Percentiles rank a stretch among this genome's conserved stretches.
Evolutionary conservation across 2,113 vertebrate species (phyloP).

Genomic region (Nannobrachium achirus): DNA sequence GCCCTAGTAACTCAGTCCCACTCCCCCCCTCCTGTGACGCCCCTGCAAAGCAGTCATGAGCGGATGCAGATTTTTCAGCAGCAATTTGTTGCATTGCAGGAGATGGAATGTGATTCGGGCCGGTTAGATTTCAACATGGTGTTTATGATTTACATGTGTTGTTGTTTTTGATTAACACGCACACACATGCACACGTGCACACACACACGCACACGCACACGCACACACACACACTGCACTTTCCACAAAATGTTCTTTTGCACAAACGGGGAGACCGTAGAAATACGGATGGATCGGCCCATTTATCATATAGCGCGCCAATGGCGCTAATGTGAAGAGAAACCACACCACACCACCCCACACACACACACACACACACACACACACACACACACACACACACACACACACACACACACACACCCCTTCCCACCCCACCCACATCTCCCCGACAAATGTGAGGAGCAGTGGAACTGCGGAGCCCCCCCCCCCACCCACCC

Average conservation of each 20-base stretch:
- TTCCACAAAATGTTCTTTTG: slow-evolving; percentile 57
- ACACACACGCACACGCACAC: too few relatives aligned
- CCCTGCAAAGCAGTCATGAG: too few relatives aligned
- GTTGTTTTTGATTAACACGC: too few relatives aligned
- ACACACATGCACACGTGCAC: too few relatives aligned
- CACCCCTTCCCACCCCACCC: not conserved
- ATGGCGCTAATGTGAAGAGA: slow-evolving; percentile 66
- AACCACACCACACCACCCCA: not conserved
- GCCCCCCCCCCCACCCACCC: too few relatives aligned
- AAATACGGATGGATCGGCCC: slow-evolving; percentile 65
- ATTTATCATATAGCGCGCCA: slow-evolving; percentile 69
- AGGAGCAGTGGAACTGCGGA: slow-evolving; percentile 67
- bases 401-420: too few relatives aligned
- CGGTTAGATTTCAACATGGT: slow-evolving; percentile 26
- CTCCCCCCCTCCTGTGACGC: too few relatives aligned
- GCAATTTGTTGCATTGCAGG: slow-evolving; percentile 72
- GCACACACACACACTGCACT: too few relatives aligned
- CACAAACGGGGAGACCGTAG: slow-evolving; percentile 65
- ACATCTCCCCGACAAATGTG: slow-evolving; percentile 56
- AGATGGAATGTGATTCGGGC: slow-evolving; percentile 71
- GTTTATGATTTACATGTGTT: too few relatives aligned
- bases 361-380: too few relatives aligned
- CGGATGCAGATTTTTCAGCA: slow-evolving; percentile 62
- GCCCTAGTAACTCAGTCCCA: too few relatives aligned
- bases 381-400: too few relatives aligned